Percentiles rank a stretch among this genome's conserved stretches.
Conservation (phyloP, 2,888 invertebrate species). For the Leucophenga maculata region DNA sequence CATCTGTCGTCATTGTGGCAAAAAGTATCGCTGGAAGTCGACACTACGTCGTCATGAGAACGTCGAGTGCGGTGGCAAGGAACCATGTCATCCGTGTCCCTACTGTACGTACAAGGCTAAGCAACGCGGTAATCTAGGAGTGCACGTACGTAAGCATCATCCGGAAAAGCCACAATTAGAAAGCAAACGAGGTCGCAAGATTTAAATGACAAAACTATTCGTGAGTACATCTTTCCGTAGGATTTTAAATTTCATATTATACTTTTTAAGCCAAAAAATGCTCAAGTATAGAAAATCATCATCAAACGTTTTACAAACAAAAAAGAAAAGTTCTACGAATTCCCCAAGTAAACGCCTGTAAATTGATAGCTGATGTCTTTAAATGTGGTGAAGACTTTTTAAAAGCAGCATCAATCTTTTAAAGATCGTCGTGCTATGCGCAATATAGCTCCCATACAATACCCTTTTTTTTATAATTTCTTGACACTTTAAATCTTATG, state of each 20-base stretch:
- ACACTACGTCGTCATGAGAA: slow-evolving; percentile 86
- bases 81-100: slow-evolving; percentile 86
- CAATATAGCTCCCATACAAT: no score
- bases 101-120: slow-evolving; percentile 85
- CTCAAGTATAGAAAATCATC: slow-evolving; percentile 29
- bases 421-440: no score
- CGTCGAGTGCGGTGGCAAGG: slow-evolving; percentile 88
- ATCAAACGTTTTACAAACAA: no score
- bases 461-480: no score
- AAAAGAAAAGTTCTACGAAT: no score
- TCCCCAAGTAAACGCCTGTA: no score
- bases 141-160: slow-evolving; percentile 87
- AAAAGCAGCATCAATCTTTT: no score
- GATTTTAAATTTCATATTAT: slow-evolving; percentile 21
- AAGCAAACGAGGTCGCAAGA: slow-evolving; percentile 70
- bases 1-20: slow-evolving; percentile 87
- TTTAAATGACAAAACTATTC: slow-evolving; percentile 47
- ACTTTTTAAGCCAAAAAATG: slow-evolving; percentile 33
- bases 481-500: no score
- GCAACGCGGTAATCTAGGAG: slow-evolving; percentile 86
- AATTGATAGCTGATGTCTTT: no score
- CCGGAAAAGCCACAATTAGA: slow-evolving; percentile 71
- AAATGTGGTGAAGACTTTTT: no score
- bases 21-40: slow-evolving; percentile 89
- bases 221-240: slow-evolving; percentile 35